Conservation (phyloP, 1,140 invertebrate species). For the Bactericera cockerelli region DNA sequence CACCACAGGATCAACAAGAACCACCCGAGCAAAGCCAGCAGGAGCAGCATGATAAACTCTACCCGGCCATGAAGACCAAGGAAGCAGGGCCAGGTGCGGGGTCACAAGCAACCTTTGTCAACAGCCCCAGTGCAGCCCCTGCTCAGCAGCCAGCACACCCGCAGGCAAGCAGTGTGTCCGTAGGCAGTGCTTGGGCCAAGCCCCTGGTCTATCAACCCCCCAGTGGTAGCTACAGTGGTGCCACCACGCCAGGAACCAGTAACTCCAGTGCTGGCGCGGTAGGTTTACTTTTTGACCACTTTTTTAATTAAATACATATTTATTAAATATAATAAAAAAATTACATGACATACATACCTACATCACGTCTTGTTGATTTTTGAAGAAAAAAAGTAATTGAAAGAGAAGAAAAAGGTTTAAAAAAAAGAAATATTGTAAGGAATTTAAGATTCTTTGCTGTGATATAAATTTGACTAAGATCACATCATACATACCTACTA, state of each 20-base stretch:
- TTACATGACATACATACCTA: too few relatives aligned
- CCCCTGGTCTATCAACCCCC: not conserved
- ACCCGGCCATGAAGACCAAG: not conserved
- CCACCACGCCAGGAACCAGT: not conserved
- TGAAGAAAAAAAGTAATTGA: too few relatives aligned
- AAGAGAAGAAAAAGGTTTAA: too few relatives aligned
- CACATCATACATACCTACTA: too few relatives aligned
- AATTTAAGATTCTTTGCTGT: too few relatives aligned
- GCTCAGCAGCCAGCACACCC: not conserved
- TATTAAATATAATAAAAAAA: too few relatives aligned
- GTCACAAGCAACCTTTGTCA: not conserved
- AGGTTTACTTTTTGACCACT: too few relatives aligned
- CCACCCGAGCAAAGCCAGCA: not conserved
- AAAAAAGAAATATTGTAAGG: too few relatives aligned
- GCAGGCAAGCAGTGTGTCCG: not conserved
- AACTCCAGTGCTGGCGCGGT: not conserved
- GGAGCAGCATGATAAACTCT: not conserved
- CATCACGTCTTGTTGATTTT: too few relatives aligned
- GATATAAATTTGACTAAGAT: too few relatives aligned
- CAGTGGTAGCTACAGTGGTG: not conserved
- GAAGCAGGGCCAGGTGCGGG: not conserved
- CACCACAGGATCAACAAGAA: too few relatives aligned
- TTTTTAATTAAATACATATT: too few relatives aligned
- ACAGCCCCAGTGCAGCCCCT: not conserved
- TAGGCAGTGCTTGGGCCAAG: not conserved